A percentile compares a stretch with the other conserved stretches of the same genome.
Evolutionary conservation across 2,888 invertebrate genomes (phyloP).

Genomic region (Allolobophora icterica): DNA sequence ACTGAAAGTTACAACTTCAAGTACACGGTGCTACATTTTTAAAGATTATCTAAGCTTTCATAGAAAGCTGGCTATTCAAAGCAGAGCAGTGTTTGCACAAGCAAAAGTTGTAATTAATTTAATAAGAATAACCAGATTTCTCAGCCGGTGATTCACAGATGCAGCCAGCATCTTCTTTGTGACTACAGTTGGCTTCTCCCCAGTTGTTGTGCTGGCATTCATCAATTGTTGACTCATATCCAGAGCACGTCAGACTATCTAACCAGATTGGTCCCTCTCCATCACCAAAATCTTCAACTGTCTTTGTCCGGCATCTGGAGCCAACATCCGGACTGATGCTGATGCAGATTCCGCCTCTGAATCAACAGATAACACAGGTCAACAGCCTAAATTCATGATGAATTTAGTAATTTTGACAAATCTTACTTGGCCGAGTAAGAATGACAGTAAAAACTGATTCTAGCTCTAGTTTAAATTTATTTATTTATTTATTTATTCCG

Average conservation of each 20-base stretch:
- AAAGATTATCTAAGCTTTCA: neutral
- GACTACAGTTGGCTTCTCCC: conserved; percentile 53
- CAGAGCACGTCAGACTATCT: conserved; percentile 66
- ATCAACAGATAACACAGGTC: neutral
- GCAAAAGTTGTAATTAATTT: neutral
- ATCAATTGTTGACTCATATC: conserved; percentile 49
- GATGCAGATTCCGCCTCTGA: conserved; percentile 33
- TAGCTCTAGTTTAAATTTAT: no score
- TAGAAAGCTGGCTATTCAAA: neutral
- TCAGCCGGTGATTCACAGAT: conserved; percentile 47
- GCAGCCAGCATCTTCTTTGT: conserved; percentile 55
- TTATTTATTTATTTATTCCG: no score
- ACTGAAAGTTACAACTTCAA: neutral
- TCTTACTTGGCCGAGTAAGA: no score
- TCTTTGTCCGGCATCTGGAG: conserved; percentile 46
- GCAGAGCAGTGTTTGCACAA: neutral
- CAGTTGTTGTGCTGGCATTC: conserved; percentile 51
- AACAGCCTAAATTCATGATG: no score
- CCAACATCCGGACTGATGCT: conserved; percentile 32
- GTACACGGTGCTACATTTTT: neutral
- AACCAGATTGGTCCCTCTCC: conserved; percentile 54
- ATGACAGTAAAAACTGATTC: no score
- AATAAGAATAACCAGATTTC: neutral
- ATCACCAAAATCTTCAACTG: neutral
- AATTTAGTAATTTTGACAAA: no score